Percentiles rank a stretch among this genome's conserved stretches.
phyloP scores from a whole-genome alignment of 2,797 vertebrate genomes.

The Diplodus sargus region DNA sequence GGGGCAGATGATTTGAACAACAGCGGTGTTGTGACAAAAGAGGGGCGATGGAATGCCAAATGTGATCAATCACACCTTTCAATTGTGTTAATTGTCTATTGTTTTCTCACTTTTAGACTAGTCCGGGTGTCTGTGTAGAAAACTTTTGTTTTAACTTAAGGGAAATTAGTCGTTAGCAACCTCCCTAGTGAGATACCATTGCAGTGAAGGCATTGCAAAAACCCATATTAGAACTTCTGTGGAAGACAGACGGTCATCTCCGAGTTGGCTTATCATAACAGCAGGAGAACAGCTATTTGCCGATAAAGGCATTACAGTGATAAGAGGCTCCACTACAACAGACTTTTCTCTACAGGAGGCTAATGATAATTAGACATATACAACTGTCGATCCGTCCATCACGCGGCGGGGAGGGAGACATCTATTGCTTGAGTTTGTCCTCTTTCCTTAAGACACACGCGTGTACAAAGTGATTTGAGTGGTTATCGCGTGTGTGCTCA shows the following conservation, averaged over 20 bases:
- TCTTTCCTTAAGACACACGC: conserved; percentile 31
- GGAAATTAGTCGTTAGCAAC: no score
- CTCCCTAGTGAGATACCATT: not conserved
- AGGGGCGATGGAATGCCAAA: no score
- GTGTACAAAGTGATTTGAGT: conserved; percentile 40
- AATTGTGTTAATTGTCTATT: no score
- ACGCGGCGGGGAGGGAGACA: conserved; percentile 68
- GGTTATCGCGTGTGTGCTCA: conserved; percentile 7
- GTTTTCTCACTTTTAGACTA: no score
- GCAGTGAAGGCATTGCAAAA: not conserved
- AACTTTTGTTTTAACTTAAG: no score
- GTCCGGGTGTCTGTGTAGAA: no score
- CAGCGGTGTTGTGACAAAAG: no score
- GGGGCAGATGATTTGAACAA: no score
- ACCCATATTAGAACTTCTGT: conserved; percentile 8
- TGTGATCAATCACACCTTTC: no score
- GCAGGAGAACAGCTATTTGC: conserved; percentile 60
- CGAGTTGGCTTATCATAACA: conserved; percentile 44
- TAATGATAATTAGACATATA: conserved; percentile 75
- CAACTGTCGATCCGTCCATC: conserved; percentile 75
- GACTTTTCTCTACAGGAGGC: conserved; percentile 71
- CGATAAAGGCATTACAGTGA: conserved; percentile 66
- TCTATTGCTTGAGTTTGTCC: conserved; percentile 9
- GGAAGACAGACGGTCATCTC: conserved; percentile 50
- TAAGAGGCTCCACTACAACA: conserved; percentile 68